Conservation (phyloP, 2,113 vertebrate genomes). For the Lepus timidus region DNA sequence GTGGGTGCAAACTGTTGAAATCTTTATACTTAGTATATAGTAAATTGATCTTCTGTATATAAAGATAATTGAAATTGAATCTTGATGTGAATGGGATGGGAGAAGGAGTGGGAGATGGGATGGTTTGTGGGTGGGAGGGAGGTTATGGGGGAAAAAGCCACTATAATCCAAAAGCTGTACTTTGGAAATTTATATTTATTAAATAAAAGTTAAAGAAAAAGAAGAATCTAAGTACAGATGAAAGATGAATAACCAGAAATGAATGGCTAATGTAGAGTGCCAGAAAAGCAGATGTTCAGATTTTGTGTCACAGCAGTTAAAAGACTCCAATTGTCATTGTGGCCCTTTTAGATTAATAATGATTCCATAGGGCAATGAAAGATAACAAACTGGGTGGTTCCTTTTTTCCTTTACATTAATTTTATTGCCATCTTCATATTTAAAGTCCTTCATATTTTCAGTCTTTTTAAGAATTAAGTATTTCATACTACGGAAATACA, state of each 20-base stretch:
- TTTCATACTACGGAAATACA: too few relatives aligned
- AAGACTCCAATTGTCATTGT: constrained; percentile 10
- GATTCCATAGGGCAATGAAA: constrained; percentile 56
- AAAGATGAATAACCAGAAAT: constrained; percentile 50
- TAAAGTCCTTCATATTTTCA: constrained; percentile 65
- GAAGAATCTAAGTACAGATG: constrained; percentile 85
- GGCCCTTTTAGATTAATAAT: constrained; percentile 26
- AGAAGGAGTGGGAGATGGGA: too few relatives aligned
- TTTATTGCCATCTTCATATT: constrained; percentile 69
- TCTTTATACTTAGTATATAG: too few relatives aligned
- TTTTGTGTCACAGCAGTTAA: constrained; percentile 50
- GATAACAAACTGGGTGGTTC: constrained; percentile 73
- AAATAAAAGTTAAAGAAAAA: too few relatives aligned
- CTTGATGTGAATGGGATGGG: too few relatives aligned
- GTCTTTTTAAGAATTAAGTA: constrained; percentile 24
- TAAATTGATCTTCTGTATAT: too few relatives aligned
- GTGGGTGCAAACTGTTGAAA: too few relatives aligned
- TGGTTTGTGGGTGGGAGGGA: too few relatives aligned
- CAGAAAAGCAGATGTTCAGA: background rate
- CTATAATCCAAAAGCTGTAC: too few relatives aligned
- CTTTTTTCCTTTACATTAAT: constrained; percentile 72
- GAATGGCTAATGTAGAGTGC: background rate
- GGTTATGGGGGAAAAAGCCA: too few relatives aligned
- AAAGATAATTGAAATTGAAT: too few relatives aligned
- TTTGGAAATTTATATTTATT: constrained; percentile 83